Evolutionary conservation across 1,140 invertebrate species (phyloP).

Genomic region (Helicoverpa zea): DNA sequence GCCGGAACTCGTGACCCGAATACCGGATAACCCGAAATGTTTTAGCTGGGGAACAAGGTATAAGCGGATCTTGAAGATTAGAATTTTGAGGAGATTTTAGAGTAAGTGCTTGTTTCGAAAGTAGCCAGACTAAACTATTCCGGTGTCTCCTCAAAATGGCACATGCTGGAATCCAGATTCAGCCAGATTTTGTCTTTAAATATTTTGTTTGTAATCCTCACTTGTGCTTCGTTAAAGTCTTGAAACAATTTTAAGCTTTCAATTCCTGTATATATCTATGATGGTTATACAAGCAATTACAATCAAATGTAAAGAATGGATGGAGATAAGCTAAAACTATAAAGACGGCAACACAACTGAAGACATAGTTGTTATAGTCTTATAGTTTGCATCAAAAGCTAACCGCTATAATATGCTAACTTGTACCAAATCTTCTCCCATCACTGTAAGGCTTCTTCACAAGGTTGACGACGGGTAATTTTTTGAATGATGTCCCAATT

Average conservation of each 20-base stretch:
- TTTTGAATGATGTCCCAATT: conserved; percentile 54
- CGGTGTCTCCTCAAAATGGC: too few species aligned
- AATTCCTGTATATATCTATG: too few species aligned
- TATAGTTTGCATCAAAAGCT: neutral
- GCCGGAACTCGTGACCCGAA: conserved; percentile 80
- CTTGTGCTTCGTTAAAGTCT: too few species aligned
- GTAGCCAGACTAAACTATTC: too few species aligned
- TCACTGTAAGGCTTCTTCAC: conserved; percentile 55
- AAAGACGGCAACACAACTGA: neutral
- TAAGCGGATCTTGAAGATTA: conserved; percentile 12
- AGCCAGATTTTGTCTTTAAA: too few species aligned
- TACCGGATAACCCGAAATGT: conserved; percentile 67
- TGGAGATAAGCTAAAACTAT: neutral
- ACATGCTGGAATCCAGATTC: too few species aligned
- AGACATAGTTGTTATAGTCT: neutral
- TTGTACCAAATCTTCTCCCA: conserved; percentile 47
- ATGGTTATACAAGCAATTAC: too few species aligned
- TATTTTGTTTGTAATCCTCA: too few species aligned
- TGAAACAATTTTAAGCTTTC: too few species aligned
- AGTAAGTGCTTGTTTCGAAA: too few species aligned
- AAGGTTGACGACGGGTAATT: conserved; percentile 67
- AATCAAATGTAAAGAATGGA: too few species aligned
- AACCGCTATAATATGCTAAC: conserved; percentile 33
- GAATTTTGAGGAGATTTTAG: too few species aligned
- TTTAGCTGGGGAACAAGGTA: conserved; percentile 57